Conservation (phyloP, 2,797 vertebrate genomes). For the Mormyrus hasselquistii region DNA sequence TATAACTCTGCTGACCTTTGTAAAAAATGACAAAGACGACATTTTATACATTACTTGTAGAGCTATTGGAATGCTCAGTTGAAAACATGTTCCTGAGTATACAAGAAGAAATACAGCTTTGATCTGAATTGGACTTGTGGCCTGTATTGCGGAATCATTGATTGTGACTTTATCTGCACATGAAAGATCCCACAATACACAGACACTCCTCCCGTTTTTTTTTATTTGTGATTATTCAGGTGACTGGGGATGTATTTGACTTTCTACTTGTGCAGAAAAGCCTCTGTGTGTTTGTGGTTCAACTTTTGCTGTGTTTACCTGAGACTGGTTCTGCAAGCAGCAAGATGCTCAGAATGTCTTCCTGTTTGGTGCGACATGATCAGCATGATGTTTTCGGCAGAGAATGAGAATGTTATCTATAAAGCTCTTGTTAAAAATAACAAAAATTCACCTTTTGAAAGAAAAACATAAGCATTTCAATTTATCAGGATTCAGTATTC, state of each 20-base stretch:
- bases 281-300: not conserved
- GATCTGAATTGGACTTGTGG: not conserved
- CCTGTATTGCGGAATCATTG: not conserved
- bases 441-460: not conserved
- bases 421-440: not conserved
- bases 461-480: not conserved
- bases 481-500: not conserved
- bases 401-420: not conserved
- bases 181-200: not conserved
- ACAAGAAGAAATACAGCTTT: not conserved
- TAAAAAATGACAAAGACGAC: not conserved
- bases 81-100: not conserved
- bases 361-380: not conserved
- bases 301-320: not conserved
- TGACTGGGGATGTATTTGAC: not conserved
- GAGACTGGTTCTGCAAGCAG: not conserved
- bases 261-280: not conserved
- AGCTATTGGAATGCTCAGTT: not conserved
- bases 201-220: not conserved
- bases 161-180: not conserved
- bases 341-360: not conserved
- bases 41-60: not conserved
- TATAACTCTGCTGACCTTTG: not conserved
- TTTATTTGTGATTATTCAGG: not conserved
- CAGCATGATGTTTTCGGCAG: not conserved